Evolutionary conservation across 2,888 invertebrate genomes (phyloP).

Genomic region (Neelides folsomi): DNA sequence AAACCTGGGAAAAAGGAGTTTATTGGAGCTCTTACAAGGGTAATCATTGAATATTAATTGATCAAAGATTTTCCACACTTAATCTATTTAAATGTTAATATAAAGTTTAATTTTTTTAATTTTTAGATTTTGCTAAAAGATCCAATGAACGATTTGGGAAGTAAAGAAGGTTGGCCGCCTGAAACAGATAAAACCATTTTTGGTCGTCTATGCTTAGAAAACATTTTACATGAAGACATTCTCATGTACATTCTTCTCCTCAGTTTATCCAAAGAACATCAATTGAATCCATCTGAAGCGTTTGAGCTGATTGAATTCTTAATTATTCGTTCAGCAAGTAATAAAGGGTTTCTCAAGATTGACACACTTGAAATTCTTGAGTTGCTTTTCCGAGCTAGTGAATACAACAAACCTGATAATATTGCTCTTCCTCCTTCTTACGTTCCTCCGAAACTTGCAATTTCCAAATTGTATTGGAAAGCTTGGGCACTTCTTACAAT

Average conservation of each 20-base stretch:
- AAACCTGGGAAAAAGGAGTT: conserved; percentile 58
- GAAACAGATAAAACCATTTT: conserved; percentile 71
- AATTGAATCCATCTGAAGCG: conserved; percentile 65
- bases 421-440: conserved; percentile 72
- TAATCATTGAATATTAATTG: conserved; percentile 33
- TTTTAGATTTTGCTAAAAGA: conserved; percentile 55
- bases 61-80: neutral
- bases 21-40: conserved; percentile 63
- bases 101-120: conserved; percentile 1
- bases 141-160: conserved; percentile 22
- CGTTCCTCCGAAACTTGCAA: conserved; percentile 74
- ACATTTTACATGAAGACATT: conserved; percentile 74
- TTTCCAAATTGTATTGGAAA: conserved; percentile 89
- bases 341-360: conserved; percentile 57
- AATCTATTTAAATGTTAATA: neutral
- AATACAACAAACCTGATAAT: conserved; percentile 85
- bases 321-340: conserved; percentile 66
- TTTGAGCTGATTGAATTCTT: conserved; percentile 75
- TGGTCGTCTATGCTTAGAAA: conserved; percentile 69
- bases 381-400: conserved; percentile 74
- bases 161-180: conserved; percentile 67
- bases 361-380: conserved; percentile 76
- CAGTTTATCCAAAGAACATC: conserved; percentile 65
- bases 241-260: conserved; percentile 67
- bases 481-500: conserved; percentile 77